Evolutionary conservation across 2,113 vertebrate species (phyloP), one percentile per base, ranked within the genome.

Genomic region (Sceloporus undulatus): DNA sequence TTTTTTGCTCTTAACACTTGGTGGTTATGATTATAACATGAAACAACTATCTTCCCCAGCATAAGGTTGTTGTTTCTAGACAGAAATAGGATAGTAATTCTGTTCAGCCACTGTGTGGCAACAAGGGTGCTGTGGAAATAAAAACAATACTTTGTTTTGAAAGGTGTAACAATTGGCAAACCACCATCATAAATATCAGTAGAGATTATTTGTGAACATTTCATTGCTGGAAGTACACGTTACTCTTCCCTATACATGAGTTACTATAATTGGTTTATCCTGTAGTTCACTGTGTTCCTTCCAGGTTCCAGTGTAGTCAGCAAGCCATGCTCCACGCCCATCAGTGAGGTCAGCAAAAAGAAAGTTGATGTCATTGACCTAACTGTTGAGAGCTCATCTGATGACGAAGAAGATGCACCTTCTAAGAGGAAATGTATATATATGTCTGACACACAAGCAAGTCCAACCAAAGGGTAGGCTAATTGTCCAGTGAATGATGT

Each of bases 341-440:
- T 95, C 87, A 92, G 29, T 68, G 98, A 99, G 21, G 92, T 92
- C 88, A 95, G 92, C 91, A 97, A 97, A 92, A 99, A 98, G 95
- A 99, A 98, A 93, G 97, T 98, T 9, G 99, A 99, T 1, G 94
- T 99, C 87, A 99, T 99, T 40, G 99, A 99, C 90, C 95, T 99
- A 89, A 99, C 99, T 13, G 27, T 97, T 54, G 99, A 99, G 90
- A 99, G 98, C 93, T 99, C 99, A 54, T 98, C 98, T 16, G 98
- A 98, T 78, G 98, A 98, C 91, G 98, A 98, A 1, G 97, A 98
- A 59, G 97, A 96, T 21, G 97, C 97, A 70, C 97, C 98, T 1
- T 86, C 96, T 80, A 99, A 99, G 96, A 98, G 98, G 93, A 98
- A 97, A 87, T 99, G 98, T 89, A 88, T 98, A 88, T 98, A 98